A percentile compares a stretch with the other conserved stretches of the same genome.
These are phyloP conservation scores for Hedya salicella DNA, from an alignment of 2,888 invertebrate species.

Conservation along the genomic window DNA sequence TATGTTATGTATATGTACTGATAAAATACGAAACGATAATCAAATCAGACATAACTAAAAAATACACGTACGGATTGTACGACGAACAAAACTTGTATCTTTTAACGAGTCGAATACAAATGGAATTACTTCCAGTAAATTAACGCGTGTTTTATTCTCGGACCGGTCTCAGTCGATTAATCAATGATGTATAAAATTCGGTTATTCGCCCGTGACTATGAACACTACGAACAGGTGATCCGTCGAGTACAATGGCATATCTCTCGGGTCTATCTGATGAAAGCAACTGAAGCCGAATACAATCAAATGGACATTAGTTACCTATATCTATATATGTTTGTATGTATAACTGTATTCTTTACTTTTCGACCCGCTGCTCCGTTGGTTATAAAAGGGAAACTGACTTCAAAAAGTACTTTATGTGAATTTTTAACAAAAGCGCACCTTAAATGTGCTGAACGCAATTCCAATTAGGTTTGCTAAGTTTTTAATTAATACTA, in stretches of 20 bases:
- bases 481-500: too few species aligned
- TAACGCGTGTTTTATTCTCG: slow-evolving; percentile 36
- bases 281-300: slow-evolving; percentile 4
- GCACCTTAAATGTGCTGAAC: too few species aligned
- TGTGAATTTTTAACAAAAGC: too few species aligned
- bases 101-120: slow-evolving; percentile 36
- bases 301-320: neutral
- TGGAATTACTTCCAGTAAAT: slow-evolving; percentile 39
- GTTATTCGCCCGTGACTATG: slow-evolving; percentile 26
- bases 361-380: too few species aligned
- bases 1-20: too few species aligned
- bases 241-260: slow-evolving; percentile 19
- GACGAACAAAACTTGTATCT: slow-evolving; percentile 10
- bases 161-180: slow-evolving; percentile 38
- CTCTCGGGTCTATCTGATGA: slow-evolving; percentile 11
- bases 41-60: neutral
- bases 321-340: neutral
- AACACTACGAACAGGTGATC: slow-evolving; percentile 37
- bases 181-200: slow-evolving; percentile 37
- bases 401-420: too few species aligned
- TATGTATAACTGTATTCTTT: neutral
- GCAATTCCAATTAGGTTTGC: too few species aligned
- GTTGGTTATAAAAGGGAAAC: too few species aligned
- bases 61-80: neutral
- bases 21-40: neutral